Percentiles rank a stretch among this genome's conserved stretches.
phyloP scores from a whole-genome alignment of 2,113 vertebrate genomes.

The Charadrius vociferus region DNA sequence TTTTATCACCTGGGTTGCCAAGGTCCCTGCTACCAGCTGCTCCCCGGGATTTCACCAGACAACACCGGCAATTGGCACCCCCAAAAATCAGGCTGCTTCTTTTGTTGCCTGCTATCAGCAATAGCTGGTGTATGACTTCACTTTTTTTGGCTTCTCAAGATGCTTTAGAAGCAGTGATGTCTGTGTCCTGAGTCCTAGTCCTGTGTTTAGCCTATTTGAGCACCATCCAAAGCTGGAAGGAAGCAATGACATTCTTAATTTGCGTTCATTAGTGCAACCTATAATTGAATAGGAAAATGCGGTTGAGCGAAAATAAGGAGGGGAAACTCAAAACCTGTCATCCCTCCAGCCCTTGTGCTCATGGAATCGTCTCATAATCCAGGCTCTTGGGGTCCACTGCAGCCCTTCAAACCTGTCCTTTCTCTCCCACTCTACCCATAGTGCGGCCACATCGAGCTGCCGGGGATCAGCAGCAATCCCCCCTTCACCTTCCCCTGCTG shows the following conservation, averaged over 20 bases:
- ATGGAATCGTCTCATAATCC: accelerated
- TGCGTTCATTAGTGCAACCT: background rate
- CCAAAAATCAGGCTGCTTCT: background rate
- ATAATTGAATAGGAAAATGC: background rate
- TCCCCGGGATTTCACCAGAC: background rate
- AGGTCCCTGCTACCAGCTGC: background rate
- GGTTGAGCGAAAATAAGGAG: background rate
- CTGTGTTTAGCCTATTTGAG: background rate
- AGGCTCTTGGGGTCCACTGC: too few species aligned
- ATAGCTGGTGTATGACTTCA: accelerated
- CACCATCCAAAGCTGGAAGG: background rate
- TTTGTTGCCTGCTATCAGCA: background rate
- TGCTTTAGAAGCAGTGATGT: background rate
- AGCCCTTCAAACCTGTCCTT: background rate
- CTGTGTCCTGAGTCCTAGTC: background rate
- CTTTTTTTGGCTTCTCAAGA: background rate
- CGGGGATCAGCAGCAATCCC: accelerated
- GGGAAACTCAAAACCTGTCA: background rate
- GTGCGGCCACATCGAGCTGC: accelerated
- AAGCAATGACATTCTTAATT: background rate
- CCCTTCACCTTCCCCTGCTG: accelerated
- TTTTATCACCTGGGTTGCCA: background rate
- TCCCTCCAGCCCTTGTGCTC: background rate
- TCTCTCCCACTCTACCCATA: background rate
- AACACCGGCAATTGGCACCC: accelerated